Evolutionary conservation across 2,888 invertebrate species (phyloP).

Genomic region (Ptychoptera albimana): DNA sequence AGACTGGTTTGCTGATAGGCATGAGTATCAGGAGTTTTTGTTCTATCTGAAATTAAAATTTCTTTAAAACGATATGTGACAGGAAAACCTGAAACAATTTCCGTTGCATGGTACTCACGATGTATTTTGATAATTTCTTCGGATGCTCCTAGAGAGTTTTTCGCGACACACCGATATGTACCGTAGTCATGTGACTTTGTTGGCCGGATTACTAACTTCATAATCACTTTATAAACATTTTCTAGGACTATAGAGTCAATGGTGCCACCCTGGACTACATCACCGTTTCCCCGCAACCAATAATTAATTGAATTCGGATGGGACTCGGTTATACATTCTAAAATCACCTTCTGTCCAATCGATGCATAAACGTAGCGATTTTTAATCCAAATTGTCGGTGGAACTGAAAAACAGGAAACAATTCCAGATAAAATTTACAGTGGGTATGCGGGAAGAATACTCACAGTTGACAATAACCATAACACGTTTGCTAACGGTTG

Average conservation of each 20-base stretch:
- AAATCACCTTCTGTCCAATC: slow-evolving; percentile 22
- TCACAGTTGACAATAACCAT: slow-evolving; percentile 27
- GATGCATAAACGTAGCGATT: slow-evolving; percentile 25
- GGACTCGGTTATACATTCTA: slow-evolving; percentile 28
- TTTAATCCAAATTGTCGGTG: slow-evolving; percentile 25
- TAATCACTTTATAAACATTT: slow-evolving; percentile 58
- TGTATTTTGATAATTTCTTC: slow-evolving; percentile 19
- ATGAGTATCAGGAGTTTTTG: slow-evolving; percentile 3
- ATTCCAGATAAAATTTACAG: slow-evolving; percentile 8
- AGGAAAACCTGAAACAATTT: neutral
- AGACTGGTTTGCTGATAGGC: slow-evolving; percentile 3
- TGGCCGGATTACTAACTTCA: slow-evolving; percentile 52
- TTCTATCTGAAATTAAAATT: slow-evolving; percentile 2
- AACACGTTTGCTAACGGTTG: slow-evolving; percentile 29
- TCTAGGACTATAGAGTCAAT: slow-evolving; percentile 41
- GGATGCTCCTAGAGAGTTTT: slow-evolving; percentile 58
- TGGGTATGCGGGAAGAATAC: neutral
- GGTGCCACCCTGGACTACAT: slow-evolving; percentile 25
- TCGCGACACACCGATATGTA: slow-evolving; percentile 64
- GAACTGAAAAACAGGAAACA: slow-evolving; percentile 16
- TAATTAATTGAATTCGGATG: slow-evolving; percentile 27
- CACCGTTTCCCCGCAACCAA: slow-evolving; percentile 27
- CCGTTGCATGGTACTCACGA: slow-evolving; percentile 8
- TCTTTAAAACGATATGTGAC: neutral
- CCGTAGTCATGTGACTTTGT: slow-evolving; percentile 53